Conservation (phyloP, 1,140 invertebrate genomes). For the Heliconius hewitsoni region DNA sequence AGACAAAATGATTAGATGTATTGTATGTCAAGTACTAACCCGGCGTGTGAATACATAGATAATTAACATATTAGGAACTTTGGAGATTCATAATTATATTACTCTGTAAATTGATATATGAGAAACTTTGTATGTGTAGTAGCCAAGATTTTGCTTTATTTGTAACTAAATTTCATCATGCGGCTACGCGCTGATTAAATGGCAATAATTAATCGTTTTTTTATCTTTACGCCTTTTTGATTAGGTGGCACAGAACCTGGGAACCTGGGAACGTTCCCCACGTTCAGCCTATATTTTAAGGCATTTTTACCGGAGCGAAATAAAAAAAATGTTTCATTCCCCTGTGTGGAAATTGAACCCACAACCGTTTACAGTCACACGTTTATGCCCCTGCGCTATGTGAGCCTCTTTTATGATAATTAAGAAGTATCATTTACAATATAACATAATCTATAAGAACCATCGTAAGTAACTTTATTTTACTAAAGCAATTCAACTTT, state of each 20-base stretch:
- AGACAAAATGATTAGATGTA: background rate
- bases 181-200: no score
- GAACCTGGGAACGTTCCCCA: no score
- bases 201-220: no score
- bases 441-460: no score
- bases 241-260: no score
- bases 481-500: background rate
- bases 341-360: background rate
- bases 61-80: background rate
- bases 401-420: no score
- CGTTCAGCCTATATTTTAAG: no score
- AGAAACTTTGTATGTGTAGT: background rate
- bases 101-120: background rate
- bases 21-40: background rate
- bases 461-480: background rate
- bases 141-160: background rate
- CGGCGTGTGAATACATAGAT: background rate
- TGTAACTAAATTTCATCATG: background rate
- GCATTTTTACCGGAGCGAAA: no score
- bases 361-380: no score
- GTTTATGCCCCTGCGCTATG: no score
- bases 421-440: no score
- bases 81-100: background rate
- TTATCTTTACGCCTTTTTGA: no score
- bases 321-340: background rate